Evolutionary conservation across 2,797 vertebrate genomes (phyloP).

Genomic region (Semotilus atromaculatus): DNA sequence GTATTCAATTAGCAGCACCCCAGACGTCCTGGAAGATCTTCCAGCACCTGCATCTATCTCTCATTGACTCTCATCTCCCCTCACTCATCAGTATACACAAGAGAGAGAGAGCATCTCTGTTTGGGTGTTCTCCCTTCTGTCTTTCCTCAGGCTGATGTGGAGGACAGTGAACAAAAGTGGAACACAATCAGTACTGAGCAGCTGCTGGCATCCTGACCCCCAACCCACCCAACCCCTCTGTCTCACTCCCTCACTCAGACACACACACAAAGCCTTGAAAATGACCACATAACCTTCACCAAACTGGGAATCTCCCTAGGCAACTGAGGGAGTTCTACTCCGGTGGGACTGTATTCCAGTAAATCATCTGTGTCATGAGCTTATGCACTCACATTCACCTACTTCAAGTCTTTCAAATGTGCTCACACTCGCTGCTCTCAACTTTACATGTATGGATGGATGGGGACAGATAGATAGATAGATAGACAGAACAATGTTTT

Average conservation of each 20-base stretch:
- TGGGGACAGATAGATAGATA: not conserved
- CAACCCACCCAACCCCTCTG: constrained; percentile 34
- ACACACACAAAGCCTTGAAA: constrained; percentile 49
- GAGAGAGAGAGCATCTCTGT: constrained; percentile 41
- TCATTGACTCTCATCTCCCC: constrained; percentile 43
- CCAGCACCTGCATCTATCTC: constrained; percentile 28
- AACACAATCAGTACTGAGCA: constrained; percentile 56
- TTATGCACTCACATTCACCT: constrained; percentile 23
- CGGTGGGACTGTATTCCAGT: constrained; percentile 49
- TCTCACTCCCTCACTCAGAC: constrained; percentile 39
- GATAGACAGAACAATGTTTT: not conserved
- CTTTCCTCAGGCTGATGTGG: constrained; percentile 49
- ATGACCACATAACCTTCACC: constrained; percentile 56
- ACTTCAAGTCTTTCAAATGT: constrained; percentile 45
- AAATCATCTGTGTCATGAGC: constrained; percentile 44
- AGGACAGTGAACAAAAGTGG: constrained; percentile 56
- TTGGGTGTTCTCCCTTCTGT: constrained; percentile 49
- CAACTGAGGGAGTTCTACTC: constrained; percentile 50
- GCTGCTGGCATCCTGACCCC: constrained; percentile 53
- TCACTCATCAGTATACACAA: constrained; percentile 39
- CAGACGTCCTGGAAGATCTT: constrained; percentile 39
- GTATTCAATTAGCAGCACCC: constrained; percentile 34
- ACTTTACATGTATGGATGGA: constrained; percentile 1
- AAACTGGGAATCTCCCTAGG: constrained; percentile 54
- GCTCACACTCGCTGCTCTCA: constrained; percentile 6